A percentile compares a stretch with the other conserved stretches of the same genome.
These are phyloP conservation scores for Lasioglossum marginatum DNA, from an alignment of 2,888 invertebrate genomes.

Conservation along the genomic window DNA sequence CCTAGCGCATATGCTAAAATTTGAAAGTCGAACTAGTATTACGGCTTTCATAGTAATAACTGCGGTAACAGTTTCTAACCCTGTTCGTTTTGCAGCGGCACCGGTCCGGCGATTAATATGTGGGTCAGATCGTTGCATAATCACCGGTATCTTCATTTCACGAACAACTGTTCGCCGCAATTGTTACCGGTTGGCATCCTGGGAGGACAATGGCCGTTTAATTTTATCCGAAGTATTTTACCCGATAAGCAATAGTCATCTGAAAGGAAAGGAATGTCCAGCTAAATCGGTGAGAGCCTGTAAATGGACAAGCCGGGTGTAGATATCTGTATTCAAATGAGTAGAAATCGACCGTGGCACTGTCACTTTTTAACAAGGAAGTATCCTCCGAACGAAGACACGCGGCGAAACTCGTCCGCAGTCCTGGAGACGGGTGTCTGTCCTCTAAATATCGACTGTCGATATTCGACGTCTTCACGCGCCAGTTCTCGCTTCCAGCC, in stretches of 20 bases:
- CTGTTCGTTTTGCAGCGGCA: no score
- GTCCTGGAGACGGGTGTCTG: not conserved
- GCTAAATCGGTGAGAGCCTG: slow-evolving; percentile 18
- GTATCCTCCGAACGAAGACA: slow-evolving; percentile 8
- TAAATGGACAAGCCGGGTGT: not conserved
- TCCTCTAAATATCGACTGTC: slow-evolving; percentile 39
- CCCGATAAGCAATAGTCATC: not conserved
- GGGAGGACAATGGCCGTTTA: not conserved
- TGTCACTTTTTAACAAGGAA: slow-evolving; percentile 31
- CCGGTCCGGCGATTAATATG: not conserved
- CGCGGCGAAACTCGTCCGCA: not conserved
- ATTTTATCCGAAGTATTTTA: slow-evolving; percentile 17
- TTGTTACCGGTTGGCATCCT: not conserved
- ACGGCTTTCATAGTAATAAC: not conserved
- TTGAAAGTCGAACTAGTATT: slow-evolving; percentile 5
- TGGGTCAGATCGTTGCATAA: slow-evolving; percentile 1
- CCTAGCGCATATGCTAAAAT: not conserved
- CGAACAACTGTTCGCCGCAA: not conserved
- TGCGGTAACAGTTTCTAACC: not conserved
- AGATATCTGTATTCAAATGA: slow-evolving; percentile 39
- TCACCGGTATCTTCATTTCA: not conserved
- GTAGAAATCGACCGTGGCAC: slow-evolving; percentile 36
- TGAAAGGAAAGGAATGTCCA: slow-evolving; percentile 39
- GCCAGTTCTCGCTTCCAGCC: not conserved
- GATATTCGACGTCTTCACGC: slow-evolving; percentile 24